Evolutionary conservation across 2,113 vertebrate genomes (phyloP), one percentile per base, ranked within the genome.

Genomic region (Mungos mungo): DNA sequence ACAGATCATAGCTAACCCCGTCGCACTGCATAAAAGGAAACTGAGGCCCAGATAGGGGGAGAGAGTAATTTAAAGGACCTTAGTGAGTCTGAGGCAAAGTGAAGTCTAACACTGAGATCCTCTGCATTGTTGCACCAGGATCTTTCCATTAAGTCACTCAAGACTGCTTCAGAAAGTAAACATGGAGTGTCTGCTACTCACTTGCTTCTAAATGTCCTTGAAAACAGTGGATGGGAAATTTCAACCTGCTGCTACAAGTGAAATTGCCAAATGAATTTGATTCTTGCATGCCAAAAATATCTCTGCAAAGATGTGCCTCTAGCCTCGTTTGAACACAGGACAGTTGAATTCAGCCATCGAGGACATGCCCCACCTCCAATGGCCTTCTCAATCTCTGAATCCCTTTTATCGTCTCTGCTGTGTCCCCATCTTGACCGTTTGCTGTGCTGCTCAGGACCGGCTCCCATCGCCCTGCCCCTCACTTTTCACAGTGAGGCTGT

Each of bases 181-280:
- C 72, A 85, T 19, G 41, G 77, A 68, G 31, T 23, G 7, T 74
- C 92, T 94, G 38, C 68, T 95, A 38, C 68, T 69, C 35, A 80
- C 80, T 74, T 92, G 80, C 84, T 90, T 97, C 80, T 47, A 84
- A 87, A 83, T 27, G 57, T 81, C 97, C 97, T 96, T 95, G 96
- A 96, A 93, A 95, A 72, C 65, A 81, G 60, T 85, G 72, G 57
- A 82, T 71, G 52, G 63, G 71, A 79, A 90, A 98, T 93, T 96
- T 80, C 80, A 94, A 66, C 83, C 76, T 90, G 65, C 41, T n/a
- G 60, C 63, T 80, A 16, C 33, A 74, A 93, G 65, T 71, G 84
- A 92, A 95, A 95, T 74, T 88, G 68, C 38, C 95, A 72, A 57
- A 45, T 86, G 69, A 63, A 54, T 90, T 94, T 0, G 1, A 84